Evolutionary conservation across 2,113 vertebrate genomes (phyloP).

Genomic region (Laticauda colubrina): DNA sequence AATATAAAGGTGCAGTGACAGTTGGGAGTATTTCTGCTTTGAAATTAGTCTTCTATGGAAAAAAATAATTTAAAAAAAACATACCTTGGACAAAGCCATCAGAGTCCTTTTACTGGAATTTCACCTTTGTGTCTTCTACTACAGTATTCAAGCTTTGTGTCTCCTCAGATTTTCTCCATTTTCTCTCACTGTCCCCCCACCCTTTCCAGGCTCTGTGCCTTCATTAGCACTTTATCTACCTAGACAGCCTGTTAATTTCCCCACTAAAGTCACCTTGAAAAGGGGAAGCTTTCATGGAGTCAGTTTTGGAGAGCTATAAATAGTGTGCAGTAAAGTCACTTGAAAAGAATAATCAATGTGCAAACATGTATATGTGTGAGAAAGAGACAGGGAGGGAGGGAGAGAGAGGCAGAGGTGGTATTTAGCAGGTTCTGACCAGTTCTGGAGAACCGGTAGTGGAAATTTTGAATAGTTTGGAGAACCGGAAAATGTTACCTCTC

Average conservation of each 20-base stretch:
- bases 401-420: not conserved
- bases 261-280: not conserved
- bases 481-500: no score
- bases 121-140: conserved; percentile 30
- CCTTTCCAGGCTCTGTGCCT: not conserved
- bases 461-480: no score
- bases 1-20: no score
- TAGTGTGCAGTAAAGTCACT: not conserved
- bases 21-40: not conserved
- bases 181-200: not conserved
- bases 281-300: not conserved
- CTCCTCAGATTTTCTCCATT: conserved; percentile 33
- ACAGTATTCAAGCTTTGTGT: conserved; percentile 34
- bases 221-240: conserved; percentile 5
- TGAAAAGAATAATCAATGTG: not conserved
- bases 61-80: conserved; percentile 40
- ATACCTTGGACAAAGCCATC: conserved; percentile 56
- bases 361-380: not conserved
- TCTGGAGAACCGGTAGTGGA: no score
- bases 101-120: conserved; percentile 48
- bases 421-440: no score
- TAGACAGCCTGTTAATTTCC: conserved; percentile 7
- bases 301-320: not conserved
- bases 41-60: not conserved
- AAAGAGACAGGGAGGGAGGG: not conserved